These are phyloP conservation scores for Pluvianellus socialis DNA, from an alignment of 2,113 vertebrate species.

Conservation along the genomic window DNA sequence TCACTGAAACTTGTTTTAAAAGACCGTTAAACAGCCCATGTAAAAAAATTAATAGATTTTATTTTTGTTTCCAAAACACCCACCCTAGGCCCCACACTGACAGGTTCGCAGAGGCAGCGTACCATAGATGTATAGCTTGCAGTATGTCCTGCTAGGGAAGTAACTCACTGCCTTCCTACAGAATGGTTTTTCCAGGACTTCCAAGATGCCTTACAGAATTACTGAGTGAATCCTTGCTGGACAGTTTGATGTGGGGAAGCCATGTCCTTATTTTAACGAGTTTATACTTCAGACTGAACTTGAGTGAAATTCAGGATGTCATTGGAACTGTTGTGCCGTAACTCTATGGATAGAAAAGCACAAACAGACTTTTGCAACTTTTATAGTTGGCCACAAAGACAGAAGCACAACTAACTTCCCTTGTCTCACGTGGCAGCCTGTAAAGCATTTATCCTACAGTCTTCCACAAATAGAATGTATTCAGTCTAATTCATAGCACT, in stretches of 20 bases:
- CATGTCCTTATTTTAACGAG: neutral
- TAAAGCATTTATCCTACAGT: neutral
- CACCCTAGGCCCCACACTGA: accelerated
- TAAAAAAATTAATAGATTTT: neutral
- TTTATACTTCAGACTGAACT: neutral
- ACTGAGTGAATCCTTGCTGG: neutral
- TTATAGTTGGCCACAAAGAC: neutral
- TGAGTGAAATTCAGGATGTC: neutral
- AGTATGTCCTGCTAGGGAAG: neutral
- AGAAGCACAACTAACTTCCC: neutral
- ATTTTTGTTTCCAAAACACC: neutral
- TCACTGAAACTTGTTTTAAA: neutral
- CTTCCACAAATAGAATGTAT: neutral
- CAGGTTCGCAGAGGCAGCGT: neutral
- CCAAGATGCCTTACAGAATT: neutral
- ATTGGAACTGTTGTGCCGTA: neutral
- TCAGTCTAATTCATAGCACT: neutral
- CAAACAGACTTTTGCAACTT: neutral
- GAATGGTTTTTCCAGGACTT: neutral
- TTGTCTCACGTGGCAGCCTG: neutral
- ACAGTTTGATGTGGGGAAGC: neutral
- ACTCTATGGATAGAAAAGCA: neutral
- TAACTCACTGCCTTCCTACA: neutral
- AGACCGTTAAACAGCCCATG: neutral
- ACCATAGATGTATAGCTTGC: accelerated